Base-by-base conservation (phyloP, 1,140 invertebrate species). In the Ptiloglossa arizonensis region DNA sequence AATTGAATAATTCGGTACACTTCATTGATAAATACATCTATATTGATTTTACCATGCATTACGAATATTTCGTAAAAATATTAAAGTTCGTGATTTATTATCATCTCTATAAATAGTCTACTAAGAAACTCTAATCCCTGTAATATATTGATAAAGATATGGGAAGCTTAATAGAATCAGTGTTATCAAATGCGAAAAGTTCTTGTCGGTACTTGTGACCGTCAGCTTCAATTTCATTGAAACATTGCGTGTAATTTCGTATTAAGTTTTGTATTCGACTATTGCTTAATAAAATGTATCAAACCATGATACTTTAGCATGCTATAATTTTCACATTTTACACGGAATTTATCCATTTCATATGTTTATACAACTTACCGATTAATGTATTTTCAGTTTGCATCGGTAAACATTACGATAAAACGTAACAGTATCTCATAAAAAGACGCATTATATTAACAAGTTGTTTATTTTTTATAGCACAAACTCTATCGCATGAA, bases 401-500 rank as follows among this genome's bases (percentile, higher is more conserved):
- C 38, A 19, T 1, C 0, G 8, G 9, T 17, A 13, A 38, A 9
- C 9, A 19, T 41, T 38, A 54, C 6, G 4, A 27, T 38, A 32
- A 66, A n/a, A 3, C 6, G 15, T 59, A 15, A 19, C 27, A 59
- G n/a, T n/a, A n/a, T n/a, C n/a, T n/a, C n/a, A n/a, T n/a, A n/a
- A n/a, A n/a, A n/a, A n/a, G 32, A 41, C n/a, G 5, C 8, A 5
- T 24, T 41, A 9, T 41, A 56, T n/a, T 74, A 67, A 74, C 15
- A 22, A 35, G 44, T 24, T 19, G 19, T 52, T 19, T 62, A 1
- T 35, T 50, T 44, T 19, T 52, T 13, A 0, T 22, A 77, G 74
- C 38, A 44, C 24, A 71, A 71, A 77, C 35, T 62, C 27, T 22
- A 0, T 60, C 35, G 75, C 35, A 62, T 44, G 68, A 60, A 44